These are phyloP conservation scores for Troglohyphantes excavatus DNA, from an alignment of 2,888 invertebrate species.

Conservation along the genomic window DNA sequence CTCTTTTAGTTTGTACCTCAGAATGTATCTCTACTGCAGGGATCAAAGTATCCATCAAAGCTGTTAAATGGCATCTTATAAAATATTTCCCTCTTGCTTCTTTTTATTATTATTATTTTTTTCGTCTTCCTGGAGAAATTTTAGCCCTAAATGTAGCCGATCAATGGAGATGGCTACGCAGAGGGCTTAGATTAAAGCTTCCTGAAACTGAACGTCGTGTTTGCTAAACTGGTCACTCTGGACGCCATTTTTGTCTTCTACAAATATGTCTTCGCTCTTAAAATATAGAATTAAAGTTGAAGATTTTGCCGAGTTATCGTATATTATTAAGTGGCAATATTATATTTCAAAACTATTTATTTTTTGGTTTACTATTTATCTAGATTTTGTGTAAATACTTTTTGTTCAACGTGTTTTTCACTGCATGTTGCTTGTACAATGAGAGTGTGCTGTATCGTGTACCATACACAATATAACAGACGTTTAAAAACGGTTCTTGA, in stretches of 20 bases:
- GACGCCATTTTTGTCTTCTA: conserved; percentile 30
- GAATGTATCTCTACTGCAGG: neutral
- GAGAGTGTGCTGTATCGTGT: no score
- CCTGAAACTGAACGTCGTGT: neutral
- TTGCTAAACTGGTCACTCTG: neutral
- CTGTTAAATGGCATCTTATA: conserved; percentile 9
- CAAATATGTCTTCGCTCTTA: no score
- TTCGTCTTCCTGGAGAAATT: conserved; percentile 47
- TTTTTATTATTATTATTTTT: conserved; percentile 27
- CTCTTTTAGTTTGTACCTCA: neutral
- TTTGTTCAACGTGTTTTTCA: no score
- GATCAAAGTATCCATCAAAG: neutral
- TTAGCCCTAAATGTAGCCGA: conserved; percentile 64
- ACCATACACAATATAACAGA: no score
- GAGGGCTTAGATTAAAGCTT: conserved; percentile 58
- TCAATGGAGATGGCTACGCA: conserved; percentile 63
- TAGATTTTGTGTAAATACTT: no score
- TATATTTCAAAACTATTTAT: no score
- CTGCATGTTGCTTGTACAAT: no score
- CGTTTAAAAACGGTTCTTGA: no score
- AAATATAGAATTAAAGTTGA: no score
- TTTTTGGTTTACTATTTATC: no score
- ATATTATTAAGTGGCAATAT: no score
- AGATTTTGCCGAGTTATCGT: no score
- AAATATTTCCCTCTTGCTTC: neutral